Evolutionary conservation across 1,140 invertebrate genomes (phyloP).

Genomic region (Drosophila sp.): DNA sequence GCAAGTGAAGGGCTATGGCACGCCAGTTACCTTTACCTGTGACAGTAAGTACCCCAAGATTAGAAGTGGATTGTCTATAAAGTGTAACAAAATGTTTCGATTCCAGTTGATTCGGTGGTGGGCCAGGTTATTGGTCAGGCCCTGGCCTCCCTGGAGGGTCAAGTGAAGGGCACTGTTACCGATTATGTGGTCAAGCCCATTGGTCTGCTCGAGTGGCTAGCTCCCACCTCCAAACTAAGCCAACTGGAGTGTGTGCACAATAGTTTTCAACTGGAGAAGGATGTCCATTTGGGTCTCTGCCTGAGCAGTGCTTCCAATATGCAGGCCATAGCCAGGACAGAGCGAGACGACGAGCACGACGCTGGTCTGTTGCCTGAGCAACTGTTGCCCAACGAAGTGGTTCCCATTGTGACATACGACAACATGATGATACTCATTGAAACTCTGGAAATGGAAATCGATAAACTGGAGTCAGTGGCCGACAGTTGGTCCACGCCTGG

Average conservation of each 20-base stretch:
- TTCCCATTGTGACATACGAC: slow-evolving; percentile 88
- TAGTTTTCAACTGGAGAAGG: slow-evolving; percentile 96
- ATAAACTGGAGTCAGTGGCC: slow-evolving; percentile 88
- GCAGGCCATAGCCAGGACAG: slow-evolving; percentile 83
- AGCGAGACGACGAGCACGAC: slow-evolving; percentile 90
- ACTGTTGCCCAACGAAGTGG: slow-evolving; percentile 89
- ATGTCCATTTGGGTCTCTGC: slow-evolving; percentile 91
- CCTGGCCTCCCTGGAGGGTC: slow-evolving; percentile 91
- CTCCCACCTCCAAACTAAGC: slow-evolving; percentile 87
- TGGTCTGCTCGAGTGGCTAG: slow-evolving; percentile 79
- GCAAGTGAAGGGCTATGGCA: slow-evolving; percentile 84
- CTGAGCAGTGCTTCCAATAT: slow-evolving; percentile 86
- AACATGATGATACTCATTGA: slow-evolving; percentile 91
- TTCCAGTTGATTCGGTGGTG: slow-evolving; percentile 91
- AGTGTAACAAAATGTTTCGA: background rate
- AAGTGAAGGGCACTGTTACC: slow-evolving; percentile 86
- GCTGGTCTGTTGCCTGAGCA: slow-evolving; percentile 88
- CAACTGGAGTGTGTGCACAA: slow-evolving; percentile 97
- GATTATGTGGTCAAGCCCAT: slow-evolving; percentile 86
- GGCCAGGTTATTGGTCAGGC: slow-evolving; percentile 94
- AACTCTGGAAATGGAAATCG: slow-evolving; percentile 92
- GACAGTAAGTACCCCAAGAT: slow-evolving; percentile 86
- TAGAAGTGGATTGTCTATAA: too few relatives aligned
- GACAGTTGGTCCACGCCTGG: slow-evolving; percentile 84
- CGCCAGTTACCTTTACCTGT: slow-evolving; percentile 93